Conservation (phyloP, 1,140 invertebrate species). For the Phymorhynchus buccinoides region DNA sequence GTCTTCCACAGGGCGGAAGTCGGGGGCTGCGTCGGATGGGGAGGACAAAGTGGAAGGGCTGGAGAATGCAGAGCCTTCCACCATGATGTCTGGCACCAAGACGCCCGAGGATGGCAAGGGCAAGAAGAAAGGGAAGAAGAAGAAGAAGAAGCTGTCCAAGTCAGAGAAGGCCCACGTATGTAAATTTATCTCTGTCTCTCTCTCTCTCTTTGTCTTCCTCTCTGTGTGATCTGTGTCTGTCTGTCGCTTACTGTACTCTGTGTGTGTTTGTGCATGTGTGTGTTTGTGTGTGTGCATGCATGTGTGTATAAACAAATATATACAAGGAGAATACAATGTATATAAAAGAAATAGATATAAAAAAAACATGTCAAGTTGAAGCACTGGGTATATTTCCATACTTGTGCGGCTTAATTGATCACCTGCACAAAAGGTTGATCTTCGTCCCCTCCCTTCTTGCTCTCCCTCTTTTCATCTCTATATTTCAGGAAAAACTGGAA, state of each 20-base stretch:
- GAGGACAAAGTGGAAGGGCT: conserved; percentile 29
- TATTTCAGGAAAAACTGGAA: no score
- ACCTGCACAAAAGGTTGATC: no score
- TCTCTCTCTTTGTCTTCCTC: no score
- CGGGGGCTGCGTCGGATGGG: background rate
- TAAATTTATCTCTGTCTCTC: background rate
- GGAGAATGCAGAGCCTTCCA: conserved; percentile 30
- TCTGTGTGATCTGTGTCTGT: background rate
- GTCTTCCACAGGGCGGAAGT: background rate
- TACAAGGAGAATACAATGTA: no score
- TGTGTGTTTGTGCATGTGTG: background rate
- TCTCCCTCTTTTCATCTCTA: no score
- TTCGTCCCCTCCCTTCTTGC: background rate
- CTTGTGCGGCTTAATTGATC: no score
- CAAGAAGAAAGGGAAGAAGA: conserved; percentile 49
- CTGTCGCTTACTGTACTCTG: background rate
- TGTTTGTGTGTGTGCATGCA: background rate
- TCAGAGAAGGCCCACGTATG: conserved; percentile 60
- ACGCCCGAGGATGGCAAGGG: background rate
- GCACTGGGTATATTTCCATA: no score
- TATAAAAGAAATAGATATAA: no score
- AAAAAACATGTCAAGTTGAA: no score
- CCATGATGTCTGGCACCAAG: conserved; percentile 26
- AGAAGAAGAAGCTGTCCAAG: conserved; percentile 56
- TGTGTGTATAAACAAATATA: no score